Base-by-base conservation (phyloP, 2,888 invertebrate genomes). In the Synanthedon andrenaeformis region DNA sequence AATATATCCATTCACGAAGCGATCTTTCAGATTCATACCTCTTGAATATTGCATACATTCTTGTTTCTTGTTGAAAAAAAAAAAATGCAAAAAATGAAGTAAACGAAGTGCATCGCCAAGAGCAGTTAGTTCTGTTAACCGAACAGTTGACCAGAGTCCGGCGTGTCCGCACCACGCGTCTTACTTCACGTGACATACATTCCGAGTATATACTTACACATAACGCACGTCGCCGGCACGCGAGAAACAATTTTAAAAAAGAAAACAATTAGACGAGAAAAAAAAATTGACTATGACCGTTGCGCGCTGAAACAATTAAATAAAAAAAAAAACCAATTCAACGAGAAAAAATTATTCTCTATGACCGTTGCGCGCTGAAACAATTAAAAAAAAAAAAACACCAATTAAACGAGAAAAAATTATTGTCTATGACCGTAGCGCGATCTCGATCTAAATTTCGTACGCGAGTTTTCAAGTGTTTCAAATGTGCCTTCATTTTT, bases 131-230 rank as follows among this genome's bases (percentile, higher is more conserved):
- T 57, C 64, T 61, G 35, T 35, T 35, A 35, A 10, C 35, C 57
- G 57, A 19, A 57, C 80, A 84, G 84, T 86, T 86, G 86, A 86
- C 86, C 86, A 84, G 60, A 69, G 86, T 78, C 85, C 84, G 80
- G 75, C 80, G 72, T 66, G 67, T 64, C 59, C 64, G 65, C 57
- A 66, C 70, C 80, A 80, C 83, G 83, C 73, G 62, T 60, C 61
- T 4, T 23, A 23, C 23, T 57, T 17, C 62, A 58, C 57, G 62
- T 61, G 60, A 54, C 60, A 61, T 54, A 56, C 58, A 52, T 52
- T 23, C 57, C 58, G 57, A 59, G 60, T 59, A 58, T 56, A 62
- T 54, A 23, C 23, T 1, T 23, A 5, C 23, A 23, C 23, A 23
- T 23, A 23, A 23, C 54, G 55, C 56, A 60, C 58, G 57, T 54